Evolutionary conservation across 2,113 vertebrate species (phyloP).

Genomic region (Paralichthys olivaceus): DNA sequence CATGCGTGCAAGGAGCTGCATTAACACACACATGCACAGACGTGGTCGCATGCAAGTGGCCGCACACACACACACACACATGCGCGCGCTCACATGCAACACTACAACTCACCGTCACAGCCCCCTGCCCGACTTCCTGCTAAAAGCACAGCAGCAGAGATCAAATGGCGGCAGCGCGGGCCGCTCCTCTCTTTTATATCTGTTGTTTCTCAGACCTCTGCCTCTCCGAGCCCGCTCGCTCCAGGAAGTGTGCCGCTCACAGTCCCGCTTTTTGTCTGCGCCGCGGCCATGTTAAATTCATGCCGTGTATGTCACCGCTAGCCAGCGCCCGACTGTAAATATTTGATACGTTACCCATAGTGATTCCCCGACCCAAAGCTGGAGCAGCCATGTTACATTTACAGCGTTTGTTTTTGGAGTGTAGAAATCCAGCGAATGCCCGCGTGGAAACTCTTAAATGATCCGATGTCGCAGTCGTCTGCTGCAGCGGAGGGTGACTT

Average conservation of each 20-base stretch:
- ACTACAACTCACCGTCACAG: slow-evolving; percentile 6
- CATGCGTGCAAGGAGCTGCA: slow-evolving; percentile 14
- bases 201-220: slow-evolving; percentile 26
- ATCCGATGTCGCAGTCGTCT: slow-evolving; percentile 11
- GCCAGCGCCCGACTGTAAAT: slow-evolving; percentile 71
- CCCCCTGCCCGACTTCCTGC: slow-evolving; percentile 29
- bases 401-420: slow-evolving; percentile 66
- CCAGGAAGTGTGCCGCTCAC: slow-evolving; percentile 34
- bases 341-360: slow-evolving; percentile 75
- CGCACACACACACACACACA: slow-evolving; percentile 10
- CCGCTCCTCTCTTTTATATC: slow-evolving; percentile 13
- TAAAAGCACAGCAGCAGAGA: slow-evolving; percentile 38
- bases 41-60: slow-evolving; percentile 24
- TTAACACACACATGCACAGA: slow-evolving; percentile 66
- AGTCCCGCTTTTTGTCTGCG: slow-evolving; percentile 59
- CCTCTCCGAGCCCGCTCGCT: slow-evolving; percentile 15
- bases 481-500: not conserved
- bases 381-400: slow-evolving; percentile 65
- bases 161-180: slow-evolving; percentile 28
- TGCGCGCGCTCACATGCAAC: slow-evolving; percentile 12
- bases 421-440: slow-evolving; percentile 27
- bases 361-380: slow-evolving; percentile 46
- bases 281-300: slow-evolving; percentile 77
- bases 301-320: slow-evolving; percentile 65
- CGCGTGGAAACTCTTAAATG: slow-evolving; percentile 22